Base-by-base conservation (phyloP, 2,888 invertebrate genomes). In the Aleiodes testaceus region DNA sequence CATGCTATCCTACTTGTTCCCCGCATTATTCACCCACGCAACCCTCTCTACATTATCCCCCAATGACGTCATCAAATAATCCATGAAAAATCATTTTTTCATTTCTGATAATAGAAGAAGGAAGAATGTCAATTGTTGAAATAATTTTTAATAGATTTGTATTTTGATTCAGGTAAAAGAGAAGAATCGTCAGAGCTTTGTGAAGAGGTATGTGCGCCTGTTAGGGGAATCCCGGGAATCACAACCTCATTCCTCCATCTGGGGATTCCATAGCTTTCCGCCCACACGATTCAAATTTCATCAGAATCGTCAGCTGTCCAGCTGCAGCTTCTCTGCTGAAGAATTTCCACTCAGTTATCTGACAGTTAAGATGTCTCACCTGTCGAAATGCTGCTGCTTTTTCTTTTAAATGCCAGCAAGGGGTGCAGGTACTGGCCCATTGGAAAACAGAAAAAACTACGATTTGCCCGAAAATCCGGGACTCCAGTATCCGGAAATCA, bases 391-490 rank as follows among this genome's bases (percentile, higher is more conserved):
- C 74, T 70, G 66, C 75, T 74, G 66, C 72, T 69, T 45, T 65
- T 52, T 22, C 4, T 53, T 70, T 47, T 64, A 52, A 53, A 52
- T 69, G 55, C 47, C 63, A 67, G 74, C n/a, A 22, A 75, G 78
- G 78, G 77, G 79, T 72, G 76, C 73, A 75, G 79, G 78, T 69
- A 74, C 74, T 74, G 71, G 11, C 6, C 75, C 77, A 70, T 72
- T 63, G 61, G 18, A 22, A 49, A 49, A 14, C 45, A 82, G 79
- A 84, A 85, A 36, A 85, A 84, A 82, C 79, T 81, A 79, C 74
- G 79, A 82, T 84, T 84, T 81, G 79, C 81, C 83, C 84, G 84
- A 84, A 84, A 85, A 81, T 82, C 82, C 80, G 83, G 83, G 82
- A 81, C 80, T 80, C 73, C 66, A 70, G 77, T 82, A 85, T 65